A percentile compares a stretch with the other conserved stretches of the same genome.
phyloP scores from a whole-genome alignment of 2,888 invertebrate genomes.

The Eupithecia abbreviata region DNA sequence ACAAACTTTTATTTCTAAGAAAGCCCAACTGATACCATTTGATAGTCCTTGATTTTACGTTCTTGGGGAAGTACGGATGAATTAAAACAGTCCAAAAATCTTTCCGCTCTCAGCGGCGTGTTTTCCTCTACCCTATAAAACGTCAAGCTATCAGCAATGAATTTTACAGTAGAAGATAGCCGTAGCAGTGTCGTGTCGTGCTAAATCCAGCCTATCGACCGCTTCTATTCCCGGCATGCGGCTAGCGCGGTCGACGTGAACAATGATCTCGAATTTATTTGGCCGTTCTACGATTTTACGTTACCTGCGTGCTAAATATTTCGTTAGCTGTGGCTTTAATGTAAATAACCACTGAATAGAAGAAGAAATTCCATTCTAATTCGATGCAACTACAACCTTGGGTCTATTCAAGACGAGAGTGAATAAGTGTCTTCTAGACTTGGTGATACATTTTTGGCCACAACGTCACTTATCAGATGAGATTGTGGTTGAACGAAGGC shows the following conservation, averaged over 20 bases:
- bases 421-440: too few species aligned
- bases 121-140: slow-evolving; percentile 14
- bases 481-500: too few species aligned
- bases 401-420: too few species aligned
- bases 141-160: slow-evolving; percentile 37
- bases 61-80: neutral
- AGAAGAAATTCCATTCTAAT: neutral
- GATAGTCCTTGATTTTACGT: neutral
- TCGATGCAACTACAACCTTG: neutral
- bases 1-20: neutral
- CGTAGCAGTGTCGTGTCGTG: slow-evolving; percentile 27
- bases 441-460: too few species aligned
- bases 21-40: neutral
- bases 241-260: slow-evolving; percentile 25
- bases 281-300: slow-evolving; percentile 30
- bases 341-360: neutral
- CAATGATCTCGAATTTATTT: slow-evolving; percentile 40
- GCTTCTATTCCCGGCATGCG: slow-evolving; percentile 30
- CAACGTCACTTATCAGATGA: too few species aligned
- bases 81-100: neutral
- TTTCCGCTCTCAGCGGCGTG: neutral
- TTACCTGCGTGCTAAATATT: neutral
- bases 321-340: slow-evolving; percentile 1
- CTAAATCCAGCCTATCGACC: slow-evolving; percentile 42
- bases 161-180: slow-evolving; percentile 34